These are phyloP conservation scores for Bufo bufo DNA, from an alignment of 2,113 vertebrate species.

Conservation along the genomic window DNA sequence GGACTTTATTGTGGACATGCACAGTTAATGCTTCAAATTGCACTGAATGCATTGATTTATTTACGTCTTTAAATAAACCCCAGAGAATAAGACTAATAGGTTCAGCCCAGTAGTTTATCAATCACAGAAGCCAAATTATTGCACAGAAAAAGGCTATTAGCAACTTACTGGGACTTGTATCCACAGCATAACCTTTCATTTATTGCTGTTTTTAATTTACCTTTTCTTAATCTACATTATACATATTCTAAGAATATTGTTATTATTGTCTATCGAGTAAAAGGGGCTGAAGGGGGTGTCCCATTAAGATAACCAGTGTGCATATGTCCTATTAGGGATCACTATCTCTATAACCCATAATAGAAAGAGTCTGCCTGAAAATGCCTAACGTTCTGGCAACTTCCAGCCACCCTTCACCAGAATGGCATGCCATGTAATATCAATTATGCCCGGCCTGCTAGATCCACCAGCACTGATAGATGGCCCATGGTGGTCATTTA, in stretches of 20 bases:
- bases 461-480: too few species aligned
- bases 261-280: not conserved
- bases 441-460: too few species aligned
- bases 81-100: constrained; percentile 46
- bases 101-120: constrained; percentile 49
- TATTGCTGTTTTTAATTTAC: not conserved
- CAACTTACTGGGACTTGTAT: not conserved
- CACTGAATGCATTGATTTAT: constrained; percentile 53
- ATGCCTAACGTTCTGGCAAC: too few species aligned
- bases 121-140: constrained; percentile 49
- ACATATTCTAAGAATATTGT: not conserved
- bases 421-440: too few species aligned
- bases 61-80: constrained; percentile 51
- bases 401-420: too few species aligned
- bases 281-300: not conserved
- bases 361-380: too few species aligned
- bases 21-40: constrained; percentile 55
- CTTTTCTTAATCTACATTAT: not conserved
- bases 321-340: too few species aligned
- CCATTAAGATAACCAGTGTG: too few species aligned
- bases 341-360: too few species aligned
- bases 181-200: not conserved
- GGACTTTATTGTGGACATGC: constrained; percentile 41
- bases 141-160: constrained; percentile 37
- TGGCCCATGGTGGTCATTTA: too few species aligned